Base-by-base conservation (phyloP, 64 coral and sea anemone genomes). In the Porites lutea region DNA sequence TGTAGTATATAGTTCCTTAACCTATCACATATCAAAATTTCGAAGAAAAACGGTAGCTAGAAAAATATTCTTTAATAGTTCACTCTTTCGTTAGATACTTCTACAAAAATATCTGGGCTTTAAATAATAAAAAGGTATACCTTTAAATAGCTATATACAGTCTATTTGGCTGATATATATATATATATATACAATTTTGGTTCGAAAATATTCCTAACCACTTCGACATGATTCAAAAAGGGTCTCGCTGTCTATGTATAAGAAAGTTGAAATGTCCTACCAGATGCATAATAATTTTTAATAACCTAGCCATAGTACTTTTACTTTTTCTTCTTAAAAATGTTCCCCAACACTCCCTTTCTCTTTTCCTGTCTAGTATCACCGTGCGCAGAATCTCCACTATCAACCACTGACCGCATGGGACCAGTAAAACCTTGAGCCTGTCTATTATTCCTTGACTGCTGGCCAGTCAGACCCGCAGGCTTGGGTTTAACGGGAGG, bases 241-340 rank as follows among this genome's bases (percentile, higher is more conserved):
- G 46, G 14, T 74, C 62, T 65, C 62, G 18, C 62, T 43, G 48
- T 74, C 72, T 74, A 45, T 74, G 72, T 74, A 45, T 6, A 45
- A 48, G 16, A 23, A 70, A 20, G 66, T 27, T 70, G 7, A 20
- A 70, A 70, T 15, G 16, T 66, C 4, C 10, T 66, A 66, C 63
- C 14, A 13, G 16, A 60, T 57, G 12, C 54, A 57, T 57, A 21
- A 5, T 23, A 8, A 52, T 19, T 77, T 79, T 37, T 20, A 59
- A 58, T 12, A 37, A 18, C 27, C n/a, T 10, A 9, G 12, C 16
- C 53, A 55, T 52, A 55, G 20, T 57, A 79, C 18, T 62, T 62
- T 84, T 6, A 84, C 81, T 53, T 84, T 84, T 84, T 84, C 62
- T 68, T 84, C 44, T 84, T 84, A n/a, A 84, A 84, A 84, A 84